Conservation (phyloP, 2,888 invertebrate species). For the Eurytoma adleriae region DNA sequence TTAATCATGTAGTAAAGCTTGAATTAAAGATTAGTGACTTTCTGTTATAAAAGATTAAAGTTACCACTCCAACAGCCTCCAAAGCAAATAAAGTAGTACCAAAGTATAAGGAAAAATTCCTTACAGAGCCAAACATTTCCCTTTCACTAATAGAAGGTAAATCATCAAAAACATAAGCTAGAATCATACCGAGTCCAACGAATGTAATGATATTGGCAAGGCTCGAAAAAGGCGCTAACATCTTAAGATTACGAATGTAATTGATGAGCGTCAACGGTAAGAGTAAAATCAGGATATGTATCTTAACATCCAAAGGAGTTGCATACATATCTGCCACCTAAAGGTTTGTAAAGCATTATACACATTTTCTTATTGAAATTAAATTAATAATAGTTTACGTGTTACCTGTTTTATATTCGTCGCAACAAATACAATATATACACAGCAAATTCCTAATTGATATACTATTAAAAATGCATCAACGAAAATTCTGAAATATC, state of each 20-base stretch:
- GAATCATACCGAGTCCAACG: slow-evolving; percentile 85
- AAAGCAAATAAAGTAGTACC: slow-evolving; percentile 94
- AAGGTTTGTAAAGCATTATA: slow-evolving; percentile 54
- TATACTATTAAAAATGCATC: slow-evolving; percentile 87
- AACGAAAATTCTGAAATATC: slow-evolving; percentile 78
- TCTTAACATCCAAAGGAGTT: slow-evolving; percentile 77
- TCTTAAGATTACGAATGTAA: slow-evolving; percentile 85
- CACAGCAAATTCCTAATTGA: slow-evolving; percentile 92
- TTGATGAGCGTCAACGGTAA: slow-evolving; percentile 85
- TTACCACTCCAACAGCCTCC: slow-evolving; percentile 88
- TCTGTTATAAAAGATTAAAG: slow-evolving; percentile 66
- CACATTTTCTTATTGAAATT: background rate
- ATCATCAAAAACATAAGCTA: slow-evolving; percentile 84
- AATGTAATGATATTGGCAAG: slow-evolving; percentile 89
- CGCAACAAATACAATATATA: slow-evolving; percentile 89
- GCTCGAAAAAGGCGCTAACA: slow-evolving; percentile 89
- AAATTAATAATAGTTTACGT: background rate
- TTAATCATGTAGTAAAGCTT: background rate
- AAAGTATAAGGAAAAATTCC: slow-evolving; percentile 84
- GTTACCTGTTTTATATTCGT: slow-evolving; percentile 81
- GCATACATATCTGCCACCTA: slow-evolving; percentile 78
- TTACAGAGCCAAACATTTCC: slow-evolving; percentile 77
- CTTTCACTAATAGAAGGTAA: slow-evolving; percentile 78
- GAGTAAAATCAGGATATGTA: slow-evolving; percentile 85
- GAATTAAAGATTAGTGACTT: background rate